Evolutionary conservation across 2,888 invertebrate species (phyloP), one percentile per base, ranked within the genome.

Genomic region (Formica aserva): DNA sequence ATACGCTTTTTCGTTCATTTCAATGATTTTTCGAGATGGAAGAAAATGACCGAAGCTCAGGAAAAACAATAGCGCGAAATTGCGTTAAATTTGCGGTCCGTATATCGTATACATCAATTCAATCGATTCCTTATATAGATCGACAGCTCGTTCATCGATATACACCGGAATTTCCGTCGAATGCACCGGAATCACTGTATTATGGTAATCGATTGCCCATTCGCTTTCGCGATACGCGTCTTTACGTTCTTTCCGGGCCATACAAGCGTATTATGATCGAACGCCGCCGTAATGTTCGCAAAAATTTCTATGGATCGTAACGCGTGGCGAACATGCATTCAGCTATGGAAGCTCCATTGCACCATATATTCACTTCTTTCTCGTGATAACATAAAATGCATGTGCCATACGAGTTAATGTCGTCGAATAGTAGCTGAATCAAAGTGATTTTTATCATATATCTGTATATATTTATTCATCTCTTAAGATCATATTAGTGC

Each of bases 121-220:
- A 2, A 13, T 62, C 26, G 78, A 78, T 78, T 60, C 60, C 71
- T 80, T 80, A 71, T 71, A 60, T 78, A 78, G 71, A 78, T 80
- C 71, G 52, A 71, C 45, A 35, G 60, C 26, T 32, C 60, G 71
- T 13, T 8, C 15, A 18, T 45, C 78, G 69, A 71, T 71, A 77
- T 77, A 77, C 67, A 78, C 45, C 22, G 15, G 57, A 78, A 60
- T 69, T 35, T 71, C 13, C 65, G 76, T 78, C 48, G 88, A 88
- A 86, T 89, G 88, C 91, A 90, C 86, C 84, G 83, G 83, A 92
- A 92, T 90, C 85, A 89, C 76, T 57, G 86, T 87, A 92, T 92
- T 92, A 92, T 92, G 92, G 86, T 92, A 92, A 90, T 90, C 87
- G 86, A 86, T 90, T 74, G 85, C 35, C 82, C 83, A 86, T 90